Percentiles rank a stretch among this genome's conserved stretches.
phyloP scores from a whole-genome alignment of 2,797 vertebrate species.

The Hypotaenidia okinawae region DNA sequence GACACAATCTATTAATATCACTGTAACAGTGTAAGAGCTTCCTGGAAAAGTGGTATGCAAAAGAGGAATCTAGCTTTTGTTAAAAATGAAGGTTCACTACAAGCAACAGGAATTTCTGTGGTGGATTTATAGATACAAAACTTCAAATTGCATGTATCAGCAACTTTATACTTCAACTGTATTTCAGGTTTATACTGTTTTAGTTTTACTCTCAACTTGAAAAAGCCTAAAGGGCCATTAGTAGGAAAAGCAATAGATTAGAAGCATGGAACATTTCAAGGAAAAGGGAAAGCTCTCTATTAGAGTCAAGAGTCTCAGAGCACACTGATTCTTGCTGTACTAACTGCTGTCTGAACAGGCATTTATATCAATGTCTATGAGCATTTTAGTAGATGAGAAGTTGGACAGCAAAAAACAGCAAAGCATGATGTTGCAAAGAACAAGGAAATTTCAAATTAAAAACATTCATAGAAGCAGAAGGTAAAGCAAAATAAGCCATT shows the following conservation, averaged over 20 bases:
- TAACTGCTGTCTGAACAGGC: conserved; percentile 51
- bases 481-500: conserved; percentile 67
- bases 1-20: not conserved
- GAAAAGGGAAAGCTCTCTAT: not conserved
- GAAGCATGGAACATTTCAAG: conserved; percentile 2
- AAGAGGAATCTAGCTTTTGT: not conserved
- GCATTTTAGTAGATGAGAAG: conserved; percentile 62
- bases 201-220: not conserved
- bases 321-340: not conserved
- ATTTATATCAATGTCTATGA: conserved; percentile 25
- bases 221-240: not conserved
- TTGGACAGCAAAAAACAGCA: not conserved
- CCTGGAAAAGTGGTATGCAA: not conserved
- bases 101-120: not conserved
- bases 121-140: not conserved
- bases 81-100: not conserved
- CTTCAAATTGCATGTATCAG: not conserved
- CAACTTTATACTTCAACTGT: not conserved
- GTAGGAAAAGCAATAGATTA: not conserved
- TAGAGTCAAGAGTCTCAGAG: not conserved
- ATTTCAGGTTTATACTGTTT: not conserved
- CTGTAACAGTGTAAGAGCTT: not conserved
- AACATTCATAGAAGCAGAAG: conserved; percentile 23
- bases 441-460: conserved; percentile 41
- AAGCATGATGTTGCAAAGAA: conserved; percentile 35